A percentile compares a stretch with the other conserved stretches of the same genome.
Evolutionary conservation across 2,888 invertebrate genomes (phyloP).

Genomic region (Drosophila histrio): DNA sequence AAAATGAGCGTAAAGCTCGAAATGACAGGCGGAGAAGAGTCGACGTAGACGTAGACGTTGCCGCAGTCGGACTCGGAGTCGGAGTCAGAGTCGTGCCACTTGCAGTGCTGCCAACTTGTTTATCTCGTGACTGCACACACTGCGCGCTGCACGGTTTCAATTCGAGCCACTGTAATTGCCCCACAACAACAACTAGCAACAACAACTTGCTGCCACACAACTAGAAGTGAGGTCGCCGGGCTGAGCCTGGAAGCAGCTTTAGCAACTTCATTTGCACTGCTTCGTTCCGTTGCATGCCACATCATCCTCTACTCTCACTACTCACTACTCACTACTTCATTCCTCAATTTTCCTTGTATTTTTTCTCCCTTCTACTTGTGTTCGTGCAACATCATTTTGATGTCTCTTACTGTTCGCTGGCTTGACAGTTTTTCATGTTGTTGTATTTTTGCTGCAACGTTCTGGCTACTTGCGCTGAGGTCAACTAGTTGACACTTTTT

Average conservation of each 20-base stretch:
- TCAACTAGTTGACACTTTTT: slow-evolving; percentile 73
- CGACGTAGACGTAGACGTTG: not conserved
- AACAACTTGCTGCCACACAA: slow-evolving; percentile 26
- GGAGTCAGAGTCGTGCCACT: slow-evolving; percentile 48
- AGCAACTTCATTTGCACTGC: slow-evolving; percentile 72
- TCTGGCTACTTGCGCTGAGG: slow-evolving; percentile 64
- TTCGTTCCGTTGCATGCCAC: slow-evolving; percentile 21
- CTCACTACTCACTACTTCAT: not conserved
- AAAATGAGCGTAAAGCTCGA: slow-evolving; percentile 75
- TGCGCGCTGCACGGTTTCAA: slow-evolving; percentile 41
- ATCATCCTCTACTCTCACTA: slow-evolving; percentile 2
- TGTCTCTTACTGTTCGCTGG: slow-evolving; percentile 40
- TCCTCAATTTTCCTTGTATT: not conserved
- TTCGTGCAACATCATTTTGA: slow-evolving; percentile 60
- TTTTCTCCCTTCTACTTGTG: not conserved
- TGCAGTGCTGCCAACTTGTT: slow-evolving; percentile 75
- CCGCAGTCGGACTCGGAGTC: not conserved
- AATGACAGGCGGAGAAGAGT: slow-evolving; percentile 57
- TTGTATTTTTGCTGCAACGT: slow-evolving; percentile 18
- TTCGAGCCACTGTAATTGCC: slow-evolving; percentile 61
- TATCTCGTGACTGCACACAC: slow-evolving; percentile 69
- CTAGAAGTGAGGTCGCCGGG: slow-evolving; percentile 31
- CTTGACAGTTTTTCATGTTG: slow-evolving; percentile 31
- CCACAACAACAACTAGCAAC: slow-evolving; percentile 29
- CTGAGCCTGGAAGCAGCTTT: slow-evolving; percentile 62